Conservation (phyloP, 2,113 vertebrate genomes). For the Podilymbus podiceps region DNA sequence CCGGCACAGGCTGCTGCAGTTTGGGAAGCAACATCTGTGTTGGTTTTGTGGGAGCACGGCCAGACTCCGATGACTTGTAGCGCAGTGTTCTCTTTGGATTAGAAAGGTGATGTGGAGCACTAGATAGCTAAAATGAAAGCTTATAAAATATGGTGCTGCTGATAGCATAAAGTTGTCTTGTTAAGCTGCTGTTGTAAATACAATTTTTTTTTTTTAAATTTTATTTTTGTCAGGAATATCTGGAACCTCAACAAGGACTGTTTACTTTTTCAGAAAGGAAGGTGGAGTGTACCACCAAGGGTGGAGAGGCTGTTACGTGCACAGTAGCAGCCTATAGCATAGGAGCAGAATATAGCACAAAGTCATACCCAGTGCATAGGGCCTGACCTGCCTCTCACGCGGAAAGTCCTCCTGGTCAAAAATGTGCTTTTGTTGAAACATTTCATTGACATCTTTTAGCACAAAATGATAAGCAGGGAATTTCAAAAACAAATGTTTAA, state of each 20-base stretch:
- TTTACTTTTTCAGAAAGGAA: background rate
- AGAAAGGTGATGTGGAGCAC: background rate
- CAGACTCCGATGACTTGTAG: background rate
- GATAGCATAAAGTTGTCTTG: background rate
- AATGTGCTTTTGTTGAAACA: background rate
- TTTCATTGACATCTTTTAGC: background rate
- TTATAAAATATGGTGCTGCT: background rate
- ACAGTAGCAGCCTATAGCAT: no score
- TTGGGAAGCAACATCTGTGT: background rate
- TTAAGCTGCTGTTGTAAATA: background rate
- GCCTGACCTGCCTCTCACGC: background rate
- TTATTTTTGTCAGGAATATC: background rate
- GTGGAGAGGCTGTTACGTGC: background rate
- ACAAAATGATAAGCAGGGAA: background rate
- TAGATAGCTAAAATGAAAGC: background rate
- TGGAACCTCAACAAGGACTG: background rate
- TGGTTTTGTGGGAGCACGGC: background rate
- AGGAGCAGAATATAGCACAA: background rate
- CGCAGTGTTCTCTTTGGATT: background rate
- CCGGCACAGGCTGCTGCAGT: slow-evolving; percentile 33
- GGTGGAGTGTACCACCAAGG: background rate
- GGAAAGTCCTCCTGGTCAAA: background rate
- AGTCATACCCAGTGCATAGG: background rate
- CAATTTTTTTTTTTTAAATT: background rate
- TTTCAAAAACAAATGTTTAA: background rate